These are phyloP conservation scores for Corella eumyota DNA, from an alignment of 23 tunicate species.

Conservation along the genomic window DNA sequence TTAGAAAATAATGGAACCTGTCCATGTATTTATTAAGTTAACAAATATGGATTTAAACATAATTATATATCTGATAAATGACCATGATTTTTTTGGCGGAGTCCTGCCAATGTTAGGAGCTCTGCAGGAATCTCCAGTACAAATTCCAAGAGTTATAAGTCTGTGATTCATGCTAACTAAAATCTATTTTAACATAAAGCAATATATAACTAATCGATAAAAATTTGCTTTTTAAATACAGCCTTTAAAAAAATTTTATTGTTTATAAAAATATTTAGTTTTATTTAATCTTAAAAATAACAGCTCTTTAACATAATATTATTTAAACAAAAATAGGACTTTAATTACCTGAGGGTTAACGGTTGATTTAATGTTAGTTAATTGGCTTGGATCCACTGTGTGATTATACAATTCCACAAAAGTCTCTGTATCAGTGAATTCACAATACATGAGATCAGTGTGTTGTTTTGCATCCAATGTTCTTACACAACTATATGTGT, in stretches of 20 bases:
- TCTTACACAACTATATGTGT: constrained; percentile 95
- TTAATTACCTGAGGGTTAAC: constrained; percentile 70
- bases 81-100: background rate
- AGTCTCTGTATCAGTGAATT: constrained; percentile 80
- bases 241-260: too few relatives aligned
- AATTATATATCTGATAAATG: too few relatives aligned
- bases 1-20: too few relatives aligned
- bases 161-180: constrained; percentile 72
- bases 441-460: constrained; percentile 84
- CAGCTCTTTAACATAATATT: too few relatives aligned
- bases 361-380: constrained; percentile 51
- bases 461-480: constrained; percentile 22
- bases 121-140: constrained; percentile 62
- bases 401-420: constrained; percentile 89
- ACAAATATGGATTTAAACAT: too few relatives aligned
- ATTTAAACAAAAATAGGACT: background rate
- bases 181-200: constrained; percentile 25
- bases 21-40: too few relatives aligned
- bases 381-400: constrained; percentile 62
- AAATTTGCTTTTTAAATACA: too few relatives aligned
- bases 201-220: too few relatives aligned
- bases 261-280: too few relatives aligned
- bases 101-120: background rate
- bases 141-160: constrained; percentile 46
- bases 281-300: too few relatives aligned